Percentiles rank a stretch among this genome's conserved stretches.
Conservation (phyloP, 2,888 invertebrate species). For the Pseudolycoriella hygida region DNA sequence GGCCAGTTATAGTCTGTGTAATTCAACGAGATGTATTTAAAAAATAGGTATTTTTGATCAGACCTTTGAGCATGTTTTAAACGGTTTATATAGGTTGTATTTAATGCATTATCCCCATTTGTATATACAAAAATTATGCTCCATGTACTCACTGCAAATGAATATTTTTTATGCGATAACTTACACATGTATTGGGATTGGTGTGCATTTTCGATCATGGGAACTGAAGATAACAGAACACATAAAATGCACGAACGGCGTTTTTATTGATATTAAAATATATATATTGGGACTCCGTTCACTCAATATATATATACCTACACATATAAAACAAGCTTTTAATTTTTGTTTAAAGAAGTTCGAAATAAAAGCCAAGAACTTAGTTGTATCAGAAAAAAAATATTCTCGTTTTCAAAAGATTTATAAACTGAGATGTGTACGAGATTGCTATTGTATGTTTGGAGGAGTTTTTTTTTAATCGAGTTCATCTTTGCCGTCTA, state of each 20-base stretch:
- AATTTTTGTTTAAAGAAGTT: no score
- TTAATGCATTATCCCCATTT: no score
- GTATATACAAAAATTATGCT: no score
- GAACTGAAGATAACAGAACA: slow-evolving; percentile 3
- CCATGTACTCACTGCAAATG: neutral
- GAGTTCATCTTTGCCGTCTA: no score
- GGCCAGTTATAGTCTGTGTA: no score
- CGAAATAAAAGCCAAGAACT: neutral
- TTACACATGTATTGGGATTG: neutral
- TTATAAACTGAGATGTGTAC: neutral
- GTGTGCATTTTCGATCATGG: neutral
- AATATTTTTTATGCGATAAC: neutral
- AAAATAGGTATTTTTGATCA: no score
- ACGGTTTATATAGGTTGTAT: no score
- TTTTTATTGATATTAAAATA: neutral
- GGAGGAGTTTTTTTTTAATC: neutral
- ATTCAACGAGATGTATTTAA: no score
- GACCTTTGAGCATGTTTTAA: no score
- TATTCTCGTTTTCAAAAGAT: neutral
- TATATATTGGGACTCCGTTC: no score
- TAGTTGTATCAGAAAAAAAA: neutral
- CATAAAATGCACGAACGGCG: neutral
- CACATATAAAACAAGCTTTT: neutral
- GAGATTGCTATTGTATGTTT: neutral
- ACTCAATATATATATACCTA: neutral